Conservation (phyloP, 1,140 invertebrate species). For the Aleiodes sp. region DNA sequence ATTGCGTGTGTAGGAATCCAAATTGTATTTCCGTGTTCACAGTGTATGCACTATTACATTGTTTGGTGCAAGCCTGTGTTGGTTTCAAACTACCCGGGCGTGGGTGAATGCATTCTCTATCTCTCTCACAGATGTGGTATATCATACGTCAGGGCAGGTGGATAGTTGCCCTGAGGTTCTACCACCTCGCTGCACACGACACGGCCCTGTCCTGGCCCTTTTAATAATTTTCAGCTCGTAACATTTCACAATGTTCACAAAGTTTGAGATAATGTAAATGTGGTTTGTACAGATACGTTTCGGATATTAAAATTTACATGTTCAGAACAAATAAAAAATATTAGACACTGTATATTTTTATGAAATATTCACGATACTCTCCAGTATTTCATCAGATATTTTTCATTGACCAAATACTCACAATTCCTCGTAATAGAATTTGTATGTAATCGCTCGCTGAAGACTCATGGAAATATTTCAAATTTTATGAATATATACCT, state of each 20-base stretch:
- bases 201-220: neutral
- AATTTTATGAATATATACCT: neutral
- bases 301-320: too few relatives aligned
- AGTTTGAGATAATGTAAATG: neutral
- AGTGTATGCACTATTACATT: conserved; percentile 16
- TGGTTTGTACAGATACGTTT: neutral
- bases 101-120: conserved; percentile 13
- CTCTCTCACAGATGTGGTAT: conserved; percentile 8
- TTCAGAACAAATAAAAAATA: too few relatives aligned
- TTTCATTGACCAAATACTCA: too few relatives aligned
- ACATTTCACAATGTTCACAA: neutral
- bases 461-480: conserved; percentile 29
- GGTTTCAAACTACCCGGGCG: conserved; percentile 36
- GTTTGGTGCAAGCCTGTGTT: conserved; percentile 23
- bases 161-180: conserved; percentile 49
- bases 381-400: too few relatives aligned
- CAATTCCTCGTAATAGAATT: too few relatives aligned
- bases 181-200: conserved; percentile 41
- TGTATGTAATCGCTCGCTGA: neutral
- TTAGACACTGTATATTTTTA: too few relatives aligned
- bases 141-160: conserved; percentile 47
- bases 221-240: neutral
- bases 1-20: conserved; percentile 1
- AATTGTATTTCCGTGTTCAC: conserved; percentile 26
- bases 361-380: too few relatives aligned